Evolutionary conservation across 2,888 invertebrate genomes (phyloP).

Genomic region (Orchestes rusci): DNA sequence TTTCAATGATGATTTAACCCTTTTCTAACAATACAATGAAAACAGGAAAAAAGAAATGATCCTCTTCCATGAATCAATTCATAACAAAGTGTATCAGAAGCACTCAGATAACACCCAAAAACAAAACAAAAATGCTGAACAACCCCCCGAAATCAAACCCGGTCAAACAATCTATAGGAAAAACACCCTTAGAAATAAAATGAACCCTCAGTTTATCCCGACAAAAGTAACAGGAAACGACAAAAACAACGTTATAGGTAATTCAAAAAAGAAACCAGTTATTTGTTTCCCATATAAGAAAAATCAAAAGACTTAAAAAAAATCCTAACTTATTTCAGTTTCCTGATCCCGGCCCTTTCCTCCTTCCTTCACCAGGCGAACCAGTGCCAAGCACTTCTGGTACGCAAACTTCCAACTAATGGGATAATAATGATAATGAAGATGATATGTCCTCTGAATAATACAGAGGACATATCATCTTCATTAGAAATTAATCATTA

Average conservation of each 20-base stretch:
- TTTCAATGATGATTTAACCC: slow-evolving; percentile 4
- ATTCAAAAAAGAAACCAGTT: slow-evolving; percentile 2
- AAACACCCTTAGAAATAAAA: slow-evolving; percentile 9
- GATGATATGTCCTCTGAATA: too few species aligned
- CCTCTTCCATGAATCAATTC: slow-evolving; percentile 2
- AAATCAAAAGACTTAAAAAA: too few species aligned
- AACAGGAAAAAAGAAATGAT: slow-evolving; percentile 7
- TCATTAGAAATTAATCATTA: too few species aligned
- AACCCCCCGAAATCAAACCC: slow-evolving; percentile 2
- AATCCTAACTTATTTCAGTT: background rate
- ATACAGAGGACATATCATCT: too few species aligned
- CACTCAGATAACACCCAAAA: slow-evolving; percentile 1
- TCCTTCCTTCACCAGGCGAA: too few species aligned
- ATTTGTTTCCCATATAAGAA: background rate
- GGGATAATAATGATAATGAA: too few species aligned
- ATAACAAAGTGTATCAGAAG: slow-evolving; percentile 3
- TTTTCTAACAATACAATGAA: slow-evolving; percentile 9
- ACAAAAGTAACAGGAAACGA: slow-evolving; percentile 1
- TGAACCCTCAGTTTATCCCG: background rate
- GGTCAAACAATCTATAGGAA: slow-evolving; percentile 4
- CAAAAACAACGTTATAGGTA: slow-evolving; percentile 5
- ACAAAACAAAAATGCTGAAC: slow-evolving; percentile 8
- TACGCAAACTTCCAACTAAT: too few species aligned
- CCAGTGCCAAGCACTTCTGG: too few species aligned
- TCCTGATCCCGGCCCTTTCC: background rate